Base-by-base conservation (phyloP, 2,113 vertebrate genomes). In the Coregonus clupeaformis region DNA sequence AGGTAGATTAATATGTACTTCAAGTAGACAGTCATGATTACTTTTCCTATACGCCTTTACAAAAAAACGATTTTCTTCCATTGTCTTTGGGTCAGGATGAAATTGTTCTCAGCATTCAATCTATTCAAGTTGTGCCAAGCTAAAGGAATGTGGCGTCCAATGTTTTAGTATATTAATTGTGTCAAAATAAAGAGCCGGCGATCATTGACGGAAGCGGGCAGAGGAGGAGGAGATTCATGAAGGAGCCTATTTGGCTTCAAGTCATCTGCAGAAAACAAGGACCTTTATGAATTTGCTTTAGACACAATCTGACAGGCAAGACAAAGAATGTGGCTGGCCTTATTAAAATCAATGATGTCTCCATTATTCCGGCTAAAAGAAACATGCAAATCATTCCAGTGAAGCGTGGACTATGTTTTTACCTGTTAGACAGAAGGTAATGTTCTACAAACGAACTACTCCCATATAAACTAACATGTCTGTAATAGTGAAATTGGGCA, bases 141-240 rank as follows among this genome's bases (percentile, higher is more conserved):
- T 92, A 92, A 92, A 77, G 76, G 84, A 87, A 93, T 89, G 90
- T 92, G 93, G 91, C 92, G 86, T 84, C 86, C 88, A 88, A 86
- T 88, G 90, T 90, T 90, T 91, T 86, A 89, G 85, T 89, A 90
- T 91, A 91, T 93, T 93, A 91, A 93, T 93, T 93, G 86, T 83
- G 87, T 86, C 90, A 92, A 89, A 87, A 90, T 91, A 89, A 92
- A 88, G 90, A 84, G 12, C 11, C 84, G 64, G 79, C 83, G 68
- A 77, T 90, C 83, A 66, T 73, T 16, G 82, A 79, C 84, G 32
- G 71, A 16, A 18, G 49, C 13, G 2, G 49, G n/a, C n/a, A n/a
- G 49, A 52, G 49, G 16, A 18, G 49, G 57, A 75, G 73, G 80
- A 88, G 86, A 86, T 80, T 78, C 81, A 68, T 69, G 75, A 84